Evolutionary conservation across 2,797 vertebrate species (phyloP), one percentile per base, ranked within the genome.

Genomic region (Arnoldichthys spilopterus): DNA sequence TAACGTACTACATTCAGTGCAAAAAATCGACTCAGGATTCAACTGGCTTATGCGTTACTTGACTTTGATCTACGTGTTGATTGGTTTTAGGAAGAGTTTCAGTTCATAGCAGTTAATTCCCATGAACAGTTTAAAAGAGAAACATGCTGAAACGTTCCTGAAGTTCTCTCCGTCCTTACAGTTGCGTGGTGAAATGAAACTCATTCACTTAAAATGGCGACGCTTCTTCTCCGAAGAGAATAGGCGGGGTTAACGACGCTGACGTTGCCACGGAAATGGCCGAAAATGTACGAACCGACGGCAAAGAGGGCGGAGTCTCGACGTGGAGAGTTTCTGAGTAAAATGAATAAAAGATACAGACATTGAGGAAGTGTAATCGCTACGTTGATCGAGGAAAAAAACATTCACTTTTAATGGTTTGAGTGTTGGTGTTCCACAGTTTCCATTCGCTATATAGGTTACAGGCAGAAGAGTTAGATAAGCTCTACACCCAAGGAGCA

Each of bases 11-110:
- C 89, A 82, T 88, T 92, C 93, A 92, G 92, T 93, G 90, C 92
- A 89, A 94, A 95, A 94, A 86, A 92, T 90, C 93, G 92, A 93
- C 87, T 89, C 92, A 92, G 89, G 86, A 92, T 86, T 88, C 91
- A 91, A 93, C 93, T 93, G 93, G 91, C 91, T 94, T 94, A 93
- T 94, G 94, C 94, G 94, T 94, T 92, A 94, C 92, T 94, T 94
- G 92, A 94, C 92, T 93, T 93, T 90, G 91, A 93, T 92, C 94
- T 95, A 94, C 91, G 93, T 90, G 87, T 85, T 93, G 85, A 90
- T 92, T 88, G 86, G 81, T 66, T 89, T 94, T 88, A 92, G 91
- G 87, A 91, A 92, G 89, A 92, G 90, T 91, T 92, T 93, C 92
- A 92, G 91, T 93, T 95, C 94, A 94, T 93, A 91, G 92, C 90